Evolutionary conservation across 1,140 invertebrate genomes (phyloP).

Genomic region (Tachypleus tridentatus): DNA sequence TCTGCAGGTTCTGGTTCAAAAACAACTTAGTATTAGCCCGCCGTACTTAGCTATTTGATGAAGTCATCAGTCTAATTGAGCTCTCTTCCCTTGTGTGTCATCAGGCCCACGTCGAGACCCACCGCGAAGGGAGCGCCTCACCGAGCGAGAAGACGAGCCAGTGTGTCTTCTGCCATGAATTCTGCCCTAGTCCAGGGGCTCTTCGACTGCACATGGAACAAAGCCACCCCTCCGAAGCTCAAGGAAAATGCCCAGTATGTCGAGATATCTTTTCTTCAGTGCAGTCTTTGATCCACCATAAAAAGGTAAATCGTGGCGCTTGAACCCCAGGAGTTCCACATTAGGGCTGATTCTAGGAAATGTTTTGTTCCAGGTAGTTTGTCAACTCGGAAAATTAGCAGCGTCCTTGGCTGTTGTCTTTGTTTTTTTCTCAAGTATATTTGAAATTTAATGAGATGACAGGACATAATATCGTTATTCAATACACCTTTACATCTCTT

Average conservation of each 20-base stretch:
- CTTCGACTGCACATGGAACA: conserved; percentile 27
- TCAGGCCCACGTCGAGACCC: conserved; percentile 15
- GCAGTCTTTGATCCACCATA: conserved; percentile 28
- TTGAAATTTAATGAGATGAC: no score
- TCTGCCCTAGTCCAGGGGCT: conserved; percentile 21
- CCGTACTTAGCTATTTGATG: not conserved
- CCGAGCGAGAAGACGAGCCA: not conserved
- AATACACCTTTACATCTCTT: no score
- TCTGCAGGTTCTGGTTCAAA: not conserved
- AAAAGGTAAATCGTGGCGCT: conserved; percentile 18
- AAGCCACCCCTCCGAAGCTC: conserved; percentile 23
- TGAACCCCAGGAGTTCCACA: not conserved
- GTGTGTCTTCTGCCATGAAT: conserved; percentile 19
- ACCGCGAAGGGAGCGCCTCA: not conserved
- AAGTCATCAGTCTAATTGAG: not conserved
- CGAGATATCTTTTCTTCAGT: conserved; percentile 24
- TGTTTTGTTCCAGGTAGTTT: not conserved
- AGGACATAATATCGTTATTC: no score
- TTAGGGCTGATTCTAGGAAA: not conserved
- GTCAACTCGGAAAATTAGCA: not conserved
- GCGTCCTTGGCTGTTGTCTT: conserved; percentile 7
- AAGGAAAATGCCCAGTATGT: conserved; percentile 31
- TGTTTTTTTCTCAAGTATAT: no score
- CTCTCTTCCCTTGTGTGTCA: not conserved
- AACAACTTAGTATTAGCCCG: not conserved